phyloP scores from a whole-genome alignment of 1,140 invertebrate species.

The Lordiphosa clarofinis region DNA sequence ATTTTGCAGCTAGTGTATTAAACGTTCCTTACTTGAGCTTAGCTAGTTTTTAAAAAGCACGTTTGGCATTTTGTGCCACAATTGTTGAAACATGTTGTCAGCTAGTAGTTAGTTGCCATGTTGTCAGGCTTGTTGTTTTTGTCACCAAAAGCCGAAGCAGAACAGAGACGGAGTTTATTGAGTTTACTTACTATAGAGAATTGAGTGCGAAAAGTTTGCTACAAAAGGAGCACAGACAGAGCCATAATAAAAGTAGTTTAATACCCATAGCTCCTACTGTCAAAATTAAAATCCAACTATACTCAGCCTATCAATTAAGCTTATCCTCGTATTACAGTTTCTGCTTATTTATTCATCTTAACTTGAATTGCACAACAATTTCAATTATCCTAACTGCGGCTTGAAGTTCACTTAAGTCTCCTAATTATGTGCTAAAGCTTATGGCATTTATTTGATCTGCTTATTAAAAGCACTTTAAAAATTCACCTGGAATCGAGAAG shows the following conservation, averaged over 20 bases:
- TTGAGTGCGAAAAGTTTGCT: conserved; percentile 42
- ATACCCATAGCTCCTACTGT: too few relatives aligned
- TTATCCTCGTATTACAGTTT: too few relatives aligned
- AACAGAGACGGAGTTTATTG: conserved; percentile 19
- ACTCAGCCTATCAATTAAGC: too few relatives aligned
- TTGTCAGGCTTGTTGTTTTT: conserved; percentile 2
- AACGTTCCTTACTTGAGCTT: conserved; percentile 18
- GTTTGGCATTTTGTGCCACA: conserved; percentile 72
- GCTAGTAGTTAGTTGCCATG: conserved; percentile 49
- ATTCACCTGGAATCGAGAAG: conserved; percentile 33
- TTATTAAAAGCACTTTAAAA: conserved; percentile 32
- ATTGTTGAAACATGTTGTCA: conserved; percentile 76
- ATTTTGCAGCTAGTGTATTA: conserved; percentile 64
- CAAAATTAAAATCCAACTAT: too few relatives aligned
- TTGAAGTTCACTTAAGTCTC: not conserved
- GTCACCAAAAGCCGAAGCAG: conserved; percentile 4
- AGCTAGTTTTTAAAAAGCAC: conserved; percentile 35
- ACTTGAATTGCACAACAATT: too few relatives aligned
- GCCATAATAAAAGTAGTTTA: conserved; percentile 5
- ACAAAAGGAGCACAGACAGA: conserved; percentile 15
- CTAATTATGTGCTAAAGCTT: conserved; percentile 3
- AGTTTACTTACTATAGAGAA: conserved; percentile 38
- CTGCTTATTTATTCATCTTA: too few relatives aligned
- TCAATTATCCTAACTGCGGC: too few relatives aligned
- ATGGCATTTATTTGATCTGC: conserved; percentile 13